Conservation (phyloP, 2,797 vertebrate species). For the Oryzias dopingdopingensis region DNA sequence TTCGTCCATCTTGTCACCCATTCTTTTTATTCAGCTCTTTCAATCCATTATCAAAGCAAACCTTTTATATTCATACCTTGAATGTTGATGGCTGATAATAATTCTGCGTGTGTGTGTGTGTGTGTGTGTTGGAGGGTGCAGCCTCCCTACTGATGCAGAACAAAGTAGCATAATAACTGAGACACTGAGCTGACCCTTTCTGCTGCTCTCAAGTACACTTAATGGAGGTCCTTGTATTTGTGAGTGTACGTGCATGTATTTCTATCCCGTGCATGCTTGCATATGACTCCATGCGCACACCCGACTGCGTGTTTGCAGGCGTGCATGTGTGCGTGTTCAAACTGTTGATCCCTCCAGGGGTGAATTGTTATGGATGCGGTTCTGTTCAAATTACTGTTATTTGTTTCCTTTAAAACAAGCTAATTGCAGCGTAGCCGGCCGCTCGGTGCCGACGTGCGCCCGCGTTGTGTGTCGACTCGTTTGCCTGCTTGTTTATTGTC, state of each 20-base stretch:
- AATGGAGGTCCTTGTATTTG: constrained; percentile 56
- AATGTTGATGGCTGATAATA: constrained; percentile 61
- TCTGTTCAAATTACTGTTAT: constrained; percentile 76
- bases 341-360: constrained; percentile 67
- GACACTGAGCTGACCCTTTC: constrained; percentile 71
- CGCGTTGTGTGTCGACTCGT: constrained; percentile 27
- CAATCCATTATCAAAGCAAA: constrained; percentile 62
- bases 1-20: constrained; percentile 40
- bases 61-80: constrained; percentile 69
- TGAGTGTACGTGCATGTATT: constrained; percentile 20
- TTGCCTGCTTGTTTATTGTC: constrained; percentile 67
- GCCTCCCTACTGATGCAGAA: constrained; percentile 68
- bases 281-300: constrained; percentile 21
- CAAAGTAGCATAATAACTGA: constrained; percentile 73
- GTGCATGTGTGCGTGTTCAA: constrained; percentile 36
- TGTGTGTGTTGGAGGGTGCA: constrained; percentile 32
- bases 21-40: constrained; percentile 60
- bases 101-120: constrained; percentile 52
- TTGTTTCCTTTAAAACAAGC: constrained; percentile 78
- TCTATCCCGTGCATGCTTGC: constrained; percentile 25
- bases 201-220: constrained; percentile 69
- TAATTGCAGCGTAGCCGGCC: constrained; percentile 74
- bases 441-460: constrained; percentile 13
- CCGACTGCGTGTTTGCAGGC: constrained; percentile 1
- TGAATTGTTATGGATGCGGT: constrained; percentile 72